phyloP scores from a whole-genome alignment of 2,888 invertebrate species.

The Idaea biselata region DNA sequence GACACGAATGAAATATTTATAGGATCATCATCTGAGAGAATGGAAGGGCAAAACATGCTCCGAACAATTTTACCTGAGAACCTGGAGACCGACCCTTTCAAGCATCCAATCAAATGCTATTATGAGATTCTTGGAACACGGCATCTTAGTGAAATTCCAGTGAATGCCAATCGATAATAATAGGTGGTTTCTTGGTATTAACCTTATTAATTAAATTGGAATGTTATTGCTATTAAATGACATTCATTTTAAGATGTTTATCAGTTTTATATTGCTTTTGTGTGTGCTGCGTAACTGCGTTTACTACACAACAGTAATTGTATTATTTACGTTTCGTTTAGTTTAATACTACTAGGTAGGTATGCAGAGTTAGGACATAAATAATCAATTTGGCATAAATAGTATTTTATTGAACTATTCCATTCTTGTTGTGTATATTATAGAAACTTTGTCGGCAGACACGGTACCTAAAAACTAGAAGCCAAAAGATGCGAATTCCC shows the following conservation, averaged over 20 bases:
- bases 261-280: too few species aligned
- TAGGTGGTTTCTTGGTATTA: constrained; percentile 38
- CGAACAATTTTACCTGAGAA: constrained; percentile 46
- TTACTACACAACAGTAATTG: too few species aligned
- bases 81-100: constrained; percentile 39
- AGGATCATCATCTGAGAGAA: constrained; percentile 39
- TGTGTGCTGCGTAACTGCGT: too few species aligned
- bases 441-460: background rate
- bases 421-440: background rate
- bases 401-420: background rate
- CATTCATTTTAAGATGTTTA: background rate
- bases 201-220: constrained; percentile 6
- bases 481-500: constrained; percentile 25
- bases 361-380: too few species aligned
- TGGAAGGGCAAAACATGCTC: constrained; percentile 50
- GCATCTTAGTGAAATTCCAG: constrained; percentile 23
- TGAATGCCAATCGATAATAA: constrained; percentile 17
- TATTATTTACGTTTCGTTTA: too few species aligned
- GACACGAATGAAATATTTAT: constrained; percentile 12
- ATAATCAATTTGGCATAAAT: background rate
- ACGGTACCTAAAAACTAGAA: constrained; percentile 25
- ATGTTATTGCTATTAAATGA: background rate
- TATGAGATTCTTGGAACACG: constrained; percentile 38
- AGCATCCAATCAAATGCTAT: constrained; percentile 36
- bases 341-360: too few species aligned